Base-by-base conservation (phyloP, 2,888 invertebrate species). In the Tortricodes alternella region DNA sequence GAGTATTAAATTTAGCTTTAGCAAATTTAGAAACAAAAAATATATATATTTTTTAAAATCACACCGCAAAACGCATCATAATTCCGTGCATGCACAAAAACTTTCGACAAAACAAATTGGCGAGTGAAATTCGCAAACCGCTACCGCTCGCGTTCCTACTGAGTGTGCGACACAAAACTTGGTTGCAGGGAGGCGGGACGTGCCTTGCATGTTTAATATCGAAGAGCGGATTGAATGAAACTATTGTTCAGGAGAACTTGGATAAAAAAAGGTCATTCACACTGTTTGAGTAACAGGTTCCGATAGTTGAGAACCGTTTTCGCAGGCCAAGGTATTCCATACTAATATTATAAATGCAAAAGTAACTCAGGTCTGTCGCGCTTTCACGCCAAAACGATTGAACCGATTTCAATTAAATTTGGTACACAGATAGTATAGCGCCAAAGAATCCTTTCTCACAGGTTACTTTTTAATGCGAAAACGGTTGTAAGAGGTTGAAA, bases 151-250 rank as follows among this genome's bases (percentile, higher is more conserved):
- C 19, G 23, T 29, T 23, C 39, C 27, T 39, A 24, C 46, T 24
- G 15, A 18, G 46, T 27, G 37, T 8, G 53, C 50, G 50, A 51
- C 66, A 63, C 58, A 62, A 64, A 70, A 69, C 71, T 74, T 68
- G 69, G 74, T 69, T 67, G 68, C 73, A 65, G 70, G 77, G 75
- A 80, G 78, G 78, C 74, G 78, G 65, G 67, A 78, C 87, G 87
- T 85, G 88, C 60, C 80, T 79, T 80, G 85, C 85, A 86, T 87
- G 72, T 73, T 80, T 80, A 83, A 85, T 82, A 69, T 72, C 65
- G 62, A 62, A 65, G 70, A 79, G 71, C 74, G 79, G 83, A 86
- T 87, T 85, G 83, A 86, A 86, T 83, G 76, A 81, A 82, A 85
- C 80, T 82, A 85, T 85, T 88, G 84, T 85, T 83, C 77, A 74